phyloP scores from a whole-genome alignment of 1,140 invertebrate genomes.

The Antheraea mylitta region DNA sequence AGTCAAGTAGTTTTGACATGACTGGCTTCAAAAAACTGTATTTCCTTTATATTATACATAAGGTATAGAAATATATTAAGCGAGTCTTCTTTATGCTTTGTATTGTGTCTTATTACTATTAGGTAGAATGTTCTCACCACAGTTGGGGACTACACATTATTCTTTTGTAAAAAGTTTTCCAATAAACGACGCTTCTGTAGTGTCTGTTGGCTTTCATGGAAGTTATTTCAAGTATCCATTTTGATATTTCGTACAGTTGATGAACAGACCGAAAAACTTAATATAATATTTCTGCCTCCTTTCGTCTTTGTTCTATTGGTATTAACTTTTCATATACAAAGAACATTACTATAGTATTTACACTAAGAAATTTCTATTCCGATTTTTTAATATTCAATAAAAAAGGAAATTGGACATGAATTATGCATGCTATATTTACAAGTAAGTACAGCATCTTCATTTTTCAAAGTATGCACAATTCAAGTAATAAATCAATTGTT shows the following conservation, averaged over 20 bases:
- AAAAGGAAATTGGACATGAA: too few relatives aligned
- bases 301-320: neutral
- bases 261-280: neutral
- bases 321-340: too few relatives aligned
- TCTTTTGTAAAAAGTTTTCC: constrained; percentile 44
- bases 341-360: too few relatives aligned
- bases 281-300: neutral
- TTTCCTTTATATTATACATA: too few relatives aligned
- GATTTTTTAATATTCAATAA: too few relatives aligned
- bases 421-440: too few relatives aligned
- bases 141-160: constrained; percentile 25
- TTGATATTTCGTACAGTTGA: constrained; percentile 2
- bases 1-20: too few relatives aligned
- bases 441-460: too few relatives aligned
- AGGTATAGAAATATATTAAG: neutral
- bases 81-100: neutral
- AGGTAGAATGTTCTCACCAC: constrained; percentile 28
- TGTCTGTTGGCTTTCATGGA: neutral
- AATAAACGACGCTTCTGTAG: constrained; percentile 38
- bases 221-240: constrained; percentile 14
- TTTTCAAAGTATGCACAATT: too few relatives aligned
- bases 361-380: too few relatives aligned
- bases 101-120: constrained; percentile 28
- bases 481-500: too few relatives aligned
- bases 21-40: too few relatives aligned